Conservation (phyloP, 2,113 vertebrate genomes). For the Tympanuchus pallidicinctus region DNA sequence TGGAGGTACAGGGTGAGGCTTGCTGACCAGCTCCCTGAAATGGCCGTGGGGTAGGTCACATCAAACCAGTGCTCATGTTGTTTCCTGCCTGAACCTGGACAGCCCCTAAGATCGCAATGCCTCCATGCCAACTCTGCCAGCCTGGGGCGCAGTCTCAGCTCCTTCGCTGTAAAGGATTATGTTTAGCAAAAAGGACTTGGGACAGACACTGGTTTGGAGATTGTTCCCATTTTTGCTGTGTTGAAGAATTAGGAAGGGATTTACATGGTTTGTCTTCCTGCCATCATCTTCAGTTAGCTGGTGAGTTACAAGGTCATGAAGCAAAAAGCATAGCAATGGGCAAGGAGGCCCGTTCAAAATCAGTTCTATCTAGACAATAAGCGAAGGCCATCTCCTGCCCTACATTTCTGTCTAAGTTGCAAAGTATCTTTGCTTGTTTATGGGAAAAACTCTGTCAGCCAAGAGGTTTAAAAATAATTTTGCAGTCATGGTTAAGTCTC, state of each 20-base stretch:
- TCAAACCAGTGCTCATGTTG: rapidly evolving
- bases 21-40: neutral
- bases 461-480: neutral
- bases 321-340: neutral
- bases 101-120: neutral
- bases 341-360: neutral
- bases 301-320: neutral
- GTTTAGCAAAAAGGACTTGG: neutral
- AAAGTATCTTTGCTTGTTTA: neutral
- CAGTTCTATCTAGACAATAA: neutral
- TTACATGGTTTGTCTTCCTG: neutral
- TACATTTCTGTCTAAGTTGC: neutral
- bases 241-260: neutral
- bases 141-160: neutral
- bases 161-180: rapidly evolving
- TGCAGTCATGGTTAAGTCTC: neutral
- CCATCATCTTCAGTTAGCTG: neutral
- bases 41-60: neutral
- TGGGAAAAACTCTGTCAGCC: neutral
- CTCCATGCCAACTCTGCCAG: neutral
- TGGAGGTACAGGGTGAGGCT: neutral
- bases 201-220: neutral
- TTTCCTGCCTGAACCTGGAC: neutral
- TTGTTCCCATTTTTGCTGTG: neutral
- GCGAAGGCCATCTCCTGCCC: neutral